Conservation (phyloP, 1,140 invertebrate genomes). For the Monochamus saltuarius region DNA sequence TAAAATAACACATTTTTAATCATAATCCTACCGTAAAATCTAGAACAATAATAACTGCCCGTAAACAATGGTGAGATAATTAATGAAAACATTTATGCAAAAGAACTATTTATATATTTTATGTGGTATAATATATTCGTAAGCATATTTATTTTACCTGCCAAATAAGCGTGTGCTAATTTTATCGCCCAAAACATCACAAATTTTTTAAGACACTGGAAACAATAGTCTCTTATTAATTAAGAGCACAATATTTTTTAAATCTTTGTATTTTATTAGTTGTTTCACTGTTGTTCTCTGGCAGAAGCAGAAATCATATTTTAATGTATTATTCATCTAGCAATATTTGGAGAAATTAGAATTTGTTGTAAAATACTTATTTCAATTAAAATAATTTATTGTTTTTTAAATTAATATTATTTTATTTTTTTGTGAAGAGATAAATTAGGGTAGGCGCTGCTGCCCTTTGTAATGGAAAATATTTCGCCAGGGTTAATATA, state of each 20-base stretch:
- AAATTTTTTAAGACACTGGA: not conserved
- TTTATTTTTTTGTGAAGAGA: conserved; percentile 20
- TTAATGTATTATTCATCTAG: conserved; percentile 36
- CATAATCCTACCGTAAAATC: conserved; percentile 26
- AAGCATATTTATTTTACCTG: conserved; percentile 2
- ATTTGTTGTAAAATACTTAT: conserved; percentile 17
- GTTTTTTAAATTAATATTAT: conserved; percentile 24
- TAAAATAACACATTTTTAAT: conserved; percentile 43
- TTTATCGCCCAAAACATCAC: not conserved
- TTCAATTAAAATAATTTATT: conserved; percentile 10
- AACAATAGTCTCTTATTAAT: not conserved
- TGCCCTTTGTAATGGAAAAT: conserved; percentile 22
- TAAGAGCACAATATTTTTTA: not conserved
- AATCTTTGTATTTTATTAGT: conserved; percentile 2
- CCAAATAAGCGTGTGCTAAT: not conserved
- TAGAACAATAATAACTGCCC: conserved; percentile 26
- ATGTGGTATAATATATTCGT: conserved; percentile 2
- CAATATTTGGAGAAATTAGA: conserved; percentile 33
- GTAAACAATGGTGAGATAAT: conserved; percentile 16
- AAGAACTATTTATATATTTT: not conserved
- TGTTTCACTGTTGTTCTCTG: conserved; percentile 12
- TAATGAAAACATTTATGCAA: not conserved
- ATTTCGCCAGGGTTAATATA: conserved; percentile 21
- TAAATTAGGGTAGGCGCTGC: conserved; percentile 10
- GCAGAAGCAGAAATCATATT: conserved; percentile 16